These are phyloP conservation scores for Pipa parva DNA, from an alignment of 2,113 vertebrate genomes.

Conservation along the genomic window DNA sequence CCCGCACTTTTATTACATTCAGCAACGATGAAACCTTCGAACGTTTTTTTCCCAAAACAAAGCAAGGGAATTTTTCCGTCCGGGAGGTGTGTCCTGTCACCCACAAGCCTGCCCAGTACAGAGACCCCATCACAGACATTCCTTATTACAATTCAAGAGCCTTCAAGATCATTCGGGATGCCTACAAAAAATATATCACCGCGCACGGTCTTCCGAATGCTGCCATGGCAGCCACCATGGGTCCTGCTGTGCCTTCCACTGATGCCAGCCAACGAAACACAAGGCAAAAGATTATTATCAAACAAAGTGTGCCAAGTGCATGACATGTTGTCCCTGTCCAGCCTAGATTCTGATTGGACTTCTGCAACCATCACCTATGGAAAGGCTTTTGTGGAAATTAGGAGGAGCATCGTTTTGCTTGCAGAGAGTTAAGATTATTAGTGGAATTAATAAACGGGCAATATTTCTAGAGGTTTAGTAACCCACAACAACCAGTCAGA, in stretches of 20 bases:
- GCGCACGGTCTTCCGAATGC: slow-evolving; percentile 83
- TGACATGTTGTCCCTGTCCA: background rate
- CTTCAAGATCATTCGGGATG: slow-evolving; percentile 92
- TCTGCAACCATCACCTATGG: too few species aligned
- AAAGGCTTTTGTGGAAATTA: too few species aligned
- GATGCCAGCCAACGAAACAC: slow-evolving; percentile 55
- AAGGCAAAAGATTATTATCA: slow-evolving; percentile 80
- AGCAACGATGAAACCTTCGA: slow-evolving; percentile 85
- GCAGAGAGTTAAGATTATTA: too few species aligned
- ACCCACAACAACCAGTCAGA: too few species aligned
- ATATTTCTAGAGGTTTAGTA: too few species aligned
- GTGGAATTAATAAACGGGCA: too few species aligned
- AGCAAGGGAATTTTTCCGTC: slow-evolving; percentile 62
- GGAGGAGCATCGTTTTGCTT: slow-evolving; percentile 45
- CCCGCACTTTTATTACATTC: slow-evolving; percentile 88
- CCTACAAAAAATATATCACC: slow-evolving; percentile 89
- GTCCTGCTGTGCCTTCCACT: slow-evolving; percentile 28
- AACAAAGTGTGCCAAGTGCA: slow-evolving; percentile 54
- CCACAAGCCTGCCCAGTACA: slow-evolving; percentile 81
- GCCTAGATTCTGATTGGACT: slow-evolving; percentile 4
- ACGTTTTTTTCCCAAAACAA: slow-evolving; percentile 62
- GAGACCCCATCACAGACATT: slow-evolving; percentile 92
- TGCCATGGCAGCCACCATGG: slow-evolving; percentile 56
- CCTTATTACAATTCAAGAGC: slow-evolving; percentile 83
- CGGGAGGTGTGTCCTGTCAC: slow-evolving; percentile 91